Percentiles rank a stretch among this genome's conserved stretches.
Conservation (phyloP, 30 jellyfish, hydroid and myxozoan species). For the Cassiopea andromeda region DNA sequence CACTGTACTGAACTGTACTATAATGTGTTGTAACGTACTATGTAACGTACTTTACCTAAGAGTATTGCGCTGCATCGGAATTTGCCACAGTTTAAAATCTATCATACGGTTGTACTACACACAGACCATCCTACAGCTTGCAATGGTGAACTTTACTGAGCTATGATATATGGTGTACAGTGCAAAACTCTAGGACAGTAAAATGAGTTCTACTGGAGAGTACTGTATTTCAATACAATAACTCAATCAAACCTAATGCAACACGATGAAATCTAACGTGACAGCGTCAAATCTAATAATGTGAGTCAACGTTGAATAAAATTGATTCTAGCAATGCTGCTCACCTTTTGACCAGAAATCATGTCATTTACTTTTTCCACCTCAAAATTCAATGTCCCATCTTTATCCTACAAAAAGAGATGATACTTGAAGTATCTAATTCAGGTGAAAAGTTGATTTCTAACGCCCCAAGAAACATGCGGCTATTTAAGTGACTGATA, state of each 20-base stretch:
- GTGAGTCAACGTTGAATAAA: background rate
- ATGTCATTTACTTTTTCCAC: conserved; percentile 77
- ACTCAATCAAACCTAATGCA: no score
- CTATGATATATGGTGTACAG: no score
- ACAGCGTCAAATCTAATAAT: no score
- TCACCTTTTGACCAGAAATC: conserved; percentile 75
- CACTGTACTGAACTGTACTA: background rate
- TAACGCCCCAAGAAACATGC: no score
- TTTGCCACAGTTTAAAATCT: background rate
- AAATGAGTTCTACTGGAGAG: no score
- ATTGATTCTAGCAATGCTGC: background rate
- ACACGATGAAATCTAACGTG: no score
- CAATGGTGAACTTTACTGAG: no score
- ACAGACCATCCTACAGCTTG: no score
- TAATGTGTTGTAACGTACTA: background rate
- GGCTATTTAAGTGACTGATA: no score
- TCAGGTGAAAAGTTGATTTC: no score
- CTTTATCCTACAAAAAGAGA: conserved; percentile 70
- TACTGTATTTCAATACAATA: no score
- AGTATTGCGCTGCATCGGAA: background rate
- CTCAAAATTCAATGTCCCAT: conserved; percentile 90
- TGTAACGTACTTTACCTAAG: background rate
- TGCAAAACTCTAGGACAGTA: no score
- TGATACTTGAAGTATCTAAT: background rate
- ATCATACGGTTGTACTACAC: background rate